Conservation (phyloP, 53 echinoderm and acorn worm genomes). For the Luidia sarsii region DNA sequence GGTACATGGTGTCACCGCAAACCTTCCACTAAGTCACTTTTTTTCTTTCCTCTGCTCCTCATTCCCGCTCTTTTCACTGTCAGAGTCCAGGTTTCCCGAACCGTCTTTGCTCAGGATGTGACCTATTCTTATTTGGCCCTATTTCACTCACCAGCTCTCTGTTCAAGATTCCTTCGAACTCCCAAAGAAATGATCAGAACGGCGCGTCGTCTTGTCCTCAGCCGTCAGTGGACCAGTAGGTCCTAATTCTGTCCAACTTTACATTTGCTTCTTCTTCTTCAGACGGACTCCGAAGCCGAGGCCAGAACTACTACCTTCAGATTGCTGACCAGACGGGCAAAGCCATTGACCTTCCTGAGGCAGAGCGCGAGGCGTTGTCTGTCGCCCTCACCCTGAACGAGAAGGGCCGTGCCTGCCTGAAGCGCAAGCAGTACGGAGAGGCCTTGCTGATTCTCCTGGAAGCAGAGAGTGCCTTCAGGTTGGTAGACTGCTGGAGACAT, state of each 20-base stretch:
- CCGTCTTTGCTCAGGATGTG: too few relatives aligned
- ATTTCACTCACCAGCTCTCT: neutral
- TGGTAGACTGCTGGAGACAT: too few relatives aligned
- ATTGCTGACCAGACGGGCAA: conserved; percentile 95
- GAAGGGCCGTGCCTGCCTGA: conserved; percentile 88
- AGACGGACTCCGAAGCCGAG: conserved; percentile 16
- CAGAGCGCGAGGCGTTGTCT: conserved; percentile 85
- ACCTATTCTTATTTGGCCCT: too few relatives aligned
- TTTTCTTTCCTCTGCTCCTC: too few relatives aligned
- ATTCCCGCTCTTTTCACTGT: too few relatives aligned
- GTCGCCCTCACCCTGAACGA: conserved; percentile 94
- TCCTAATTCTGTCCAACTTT: too few relatives aligned
- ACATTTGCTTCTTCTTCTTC: neutral
- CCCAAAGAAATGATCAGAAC: too few relatives aligned
- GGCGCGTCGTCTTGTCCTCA: too few relatives aligned
- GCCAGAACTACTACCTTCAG: conserved; percentile 69
- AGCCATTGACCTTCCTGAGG: conserved; percentile 71
- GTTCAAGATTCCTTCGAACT: neutral
- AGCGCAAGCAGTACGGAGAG: conserved; percentile 87
- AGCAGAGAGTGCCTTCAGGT: conserved; percentile 92
- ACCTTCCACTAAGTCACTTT: too few relatives aligned
- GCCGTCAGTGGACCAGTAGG: too few relatives aligned
- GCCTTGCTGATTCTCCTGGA: conserved; percentile 85
- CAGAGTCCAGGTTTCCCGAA: too few relatives aligned
- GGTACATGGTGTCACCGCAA: too few relatives aligned